Base-by-base conservation (phyloP, 2,797 vertebrate species). In the Gymnothorax reevesii region DNA sequence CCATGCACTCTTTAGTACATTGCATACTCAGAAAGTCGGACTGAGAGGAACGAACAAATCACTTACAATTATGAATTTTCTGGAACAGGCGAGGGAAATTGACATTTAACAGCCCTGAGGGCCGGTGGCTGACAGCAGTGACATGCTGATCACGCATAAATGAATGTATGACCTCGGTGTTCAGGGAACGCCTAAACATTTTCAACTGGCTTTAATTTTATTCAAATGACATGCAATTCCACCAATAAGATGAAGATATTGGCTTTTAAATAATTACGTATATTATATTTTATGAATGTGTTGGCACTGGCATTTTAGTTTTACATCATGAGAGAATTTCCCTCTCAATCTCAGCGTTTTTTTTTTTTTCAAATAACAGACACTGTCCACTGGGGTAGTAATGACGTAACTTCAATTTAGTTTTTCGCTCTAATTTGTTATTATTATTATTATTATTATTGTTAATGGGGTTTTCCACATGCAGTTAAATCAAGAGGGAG, bases 391-490 rank as follows among this genome's bases (percentile, higher is more conserved):
- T 42, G 33, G 33, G 33, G 33, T 42, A 1, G 33, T 42, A 42
- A 42, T 42, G 33, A 42, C 33, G 1, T 42, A 42, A 42, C 33
- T 42, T 42, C 33, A 42, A 42, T 42, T 42, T 42, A 42, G 33
- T 42, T 42, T 42, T 92, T 91, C 86, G 85, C 90, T 91, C 87
- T 92, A 90, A 92, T 93, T 90, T 91, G 89, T 91, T 90, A 86
- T 87, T 89, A 59, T 89, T 87, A 91, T 92, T 91, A 87, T 90
- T 89, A 92, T 42, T 42, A 42, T 42, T 92, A 90, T 93, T 94
- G 94, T 94, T 93, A 94, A 92, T 90, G 92, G 91, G 92, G 93
- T 94, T 93, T 92, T 89, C 91, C 92, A 91, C 91, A 93, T 94
- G 94, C 92, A 93, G 93, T 95, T 95, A 93, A 94, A 93, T 92